Conservation (phyloP, 2,888 invertebrate species). For the Pherbina coryleti region DNA sequence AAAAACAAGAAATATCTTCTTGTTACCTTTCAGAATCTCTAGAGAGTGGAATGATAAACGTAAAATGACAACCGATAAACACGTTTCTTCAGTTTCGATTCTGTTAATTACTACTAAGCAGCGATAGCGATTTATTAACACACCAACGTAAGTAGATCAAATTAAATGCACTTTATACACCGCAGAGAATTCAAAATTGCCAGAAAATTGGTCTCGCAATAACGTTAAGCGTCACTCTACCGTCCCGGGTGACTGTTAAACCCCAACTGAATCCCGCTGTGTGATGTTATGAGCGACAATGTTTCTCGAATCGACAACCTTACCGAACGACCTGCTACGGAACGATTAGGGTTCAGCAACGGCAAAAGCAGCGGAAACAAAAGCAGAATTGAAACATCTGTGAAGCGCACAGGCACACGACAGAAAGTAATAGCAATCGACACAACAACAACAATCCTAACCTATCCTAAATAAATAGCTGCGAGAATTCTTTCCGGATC, state of each 20-base stretch:
- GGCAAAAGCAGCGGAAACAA: slow-evolving; percentile 40
- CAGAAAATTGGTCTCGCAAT: slow-evolving; percentile 62
- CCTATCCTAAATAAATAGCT: slow-evolving; percentile 3
- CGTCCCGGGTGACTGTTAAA: slow-evolving; percentile 71
- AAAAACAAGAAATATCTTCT: too few relatives aligned
- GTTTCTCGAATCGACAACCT: slow-evolving; percentile 45
- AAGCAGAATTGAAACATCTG: slow-evolving; percentile 40
- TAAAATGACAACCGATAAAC: neutral
- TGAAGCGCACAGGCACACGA: slow-evolving; percentile 38
- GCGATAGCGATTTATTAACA: too few relatives aligned
- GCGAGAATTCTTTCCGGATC: slow-evolving; percentile 15
- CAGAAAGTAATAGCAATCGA: slow-evolving; percentile 28
- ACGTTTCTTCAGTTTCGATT: neutral
- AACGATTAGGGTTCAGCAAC: slow-evolving; percentile 49
- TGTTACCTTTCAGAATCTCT: too few relatives aligned
- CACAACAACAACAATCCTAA: slow-evolving; percentile 21
- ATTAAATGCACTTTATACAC: slow-evolving; percentile 56
- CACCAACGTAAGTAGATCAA: neutral
- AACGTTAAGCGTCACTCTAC: slow-evolving; percentile 61
- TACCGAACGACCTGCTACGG: slow-evolving; percentile 46
- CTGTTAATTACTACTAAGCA: too few relatives aligned
- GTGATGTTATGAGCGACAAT: slow-evolving; percentile 57
- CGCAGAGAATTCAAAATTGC: slow-evolving; percentile 66
- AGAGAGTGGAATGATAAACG: too few relatives aligned
- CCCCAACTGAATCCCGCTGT: slow-evolving; percentile 71